A percentile compares a stretch with the other conserved stretches of the same genome.
These are phyloP conservation scores for Mesorhabditis sp. DNA, from an alignment of 2,888 invertebrate species.

Conservation along the genomic window DNA sequence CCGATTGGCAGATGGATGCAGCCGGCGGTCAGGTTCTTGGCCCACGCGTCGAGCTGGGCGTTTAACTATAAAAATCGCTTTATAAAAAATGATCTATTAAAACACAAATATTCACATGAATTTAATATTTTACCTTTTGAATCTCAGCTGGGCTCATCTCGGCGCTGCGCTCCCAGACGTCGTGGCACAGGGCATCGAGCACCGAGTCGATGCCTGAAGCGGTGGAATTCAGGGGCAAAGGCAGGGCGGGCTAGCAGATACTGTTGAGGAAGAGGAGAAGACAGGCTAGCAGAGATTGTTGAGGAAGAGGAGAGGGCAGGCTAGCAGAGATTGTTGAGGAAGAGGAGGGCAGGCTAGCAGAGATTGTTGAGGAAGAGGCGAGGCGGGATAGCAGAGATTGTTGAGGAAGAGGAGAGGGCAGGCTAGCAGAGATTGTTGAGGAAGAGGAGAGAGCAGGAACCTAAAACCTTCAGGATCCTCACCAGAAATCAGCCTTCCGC, in stretches of 20 bases:
- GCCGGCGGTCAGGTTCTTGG: conserved; percentile 13
- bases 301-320: too few species aligned
- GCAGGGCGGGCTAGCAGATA: too few species aligned
- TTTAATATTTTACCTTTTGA: not conserved
- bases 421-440: not conserved
- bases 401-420: too few species aligned
- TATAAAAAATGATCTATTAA: not conserved
- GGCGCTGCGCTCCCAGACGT: conserved; percentile 36
- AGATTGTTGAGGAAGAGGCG: too few species aligned
- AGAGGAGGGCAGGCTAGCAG: not conserved
- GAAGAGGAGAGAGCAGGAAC: conserved; percentile 8
- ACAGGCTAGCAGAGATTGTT: too few species aligned
- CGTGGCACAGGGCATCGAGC: conserved; percentile 31
- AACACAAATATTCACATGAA: not conserved
- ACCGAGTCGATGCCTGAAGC: conserved; percentile 30
- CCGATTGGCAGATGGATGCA: conserved; percentile 52
- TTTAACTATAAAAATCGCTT: conserved; percentile 10
- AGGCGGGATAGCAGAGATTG: too few species aligned
- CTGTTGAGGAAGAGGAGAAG: too few species aligned
- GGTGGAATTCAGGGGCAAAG: too few species aligned
- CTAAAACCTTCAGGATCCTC: not conserved
- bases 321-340: too few species aligned
- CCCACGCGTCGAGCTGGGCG: conserved; percentile 24
- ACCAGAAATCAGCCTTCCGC: conserved; percentile 36
- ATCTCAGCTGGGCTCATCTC: conserved; percentile 29